phyloP scores from a whole-genome alignment of 2,888 invertebrate genomes.

The Polyommatus icarus region DNA sequence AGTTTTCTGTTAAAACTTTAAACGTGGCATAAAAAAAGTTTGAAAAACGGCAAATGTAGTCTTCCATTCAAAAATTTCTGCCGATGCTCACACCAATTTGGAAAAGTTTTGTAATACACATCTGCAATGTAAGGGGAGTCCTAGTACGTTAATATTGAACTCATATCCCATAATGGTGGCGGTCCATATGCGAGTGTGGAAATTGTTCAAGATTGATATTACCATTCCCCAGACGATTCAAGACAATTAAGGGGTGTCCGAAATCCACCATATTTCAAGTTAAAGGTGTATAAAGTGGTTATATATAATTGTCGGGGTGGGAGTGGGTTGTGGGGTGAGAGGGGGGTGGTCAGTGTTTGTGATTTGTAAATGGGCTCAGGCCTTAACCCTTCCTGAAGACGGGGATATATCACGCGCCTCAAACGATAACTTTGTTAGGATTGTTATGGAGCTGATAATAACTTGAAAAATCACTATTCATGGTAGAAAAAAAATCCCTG shows the following conservation, averaged over 20 bases:
- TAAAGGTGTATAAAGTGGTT: conserved; percentile 62
- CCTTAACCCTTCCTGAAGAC: conserved; percentile 78
- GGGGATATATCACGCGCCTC: conserved; percentile 77
- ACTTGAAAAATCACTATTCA: not conserved
- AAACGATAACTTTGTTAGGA: conserved; percentile 72
- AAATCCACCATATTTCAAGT: conserved; percentile 74
- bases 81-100: too few species aligned
- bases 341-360: conserved; percentile 77
- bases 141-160: too few species aligned
- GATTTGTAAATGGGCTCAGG: conserved; percentile 80
- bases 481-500: too few species aligned
- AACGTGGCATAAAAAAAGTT: too few species aligned
- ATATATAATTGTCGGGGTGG: conserved; percentile 59
- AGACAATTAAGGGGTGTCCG: conserved; percentile 56
- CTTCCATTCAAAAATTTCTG: too few species aligned
- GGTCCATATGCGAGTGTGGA: conserved; percentile 1
- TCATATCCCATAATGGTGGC: too few species aligned
- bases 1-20: too few species aligned
- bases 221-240: conserved; percentile 38
- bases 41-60: too few species aligned
- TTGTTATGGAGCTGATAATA: conserved; percentile 52
- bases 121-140: too few species aligned
- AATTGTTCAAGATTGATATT: conserved; percentile 8
- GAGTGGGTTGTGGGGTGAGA: conserved; percentile 52
- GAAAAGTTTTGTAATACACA: too few species aligned